A percentile compares a stretch with the other conserved stretches of the same genome.
Evolutionary conservation across 2,888 invertebrate genomes (phyloP).

Genomic region (Hypselothyrea guttata): DNA sequence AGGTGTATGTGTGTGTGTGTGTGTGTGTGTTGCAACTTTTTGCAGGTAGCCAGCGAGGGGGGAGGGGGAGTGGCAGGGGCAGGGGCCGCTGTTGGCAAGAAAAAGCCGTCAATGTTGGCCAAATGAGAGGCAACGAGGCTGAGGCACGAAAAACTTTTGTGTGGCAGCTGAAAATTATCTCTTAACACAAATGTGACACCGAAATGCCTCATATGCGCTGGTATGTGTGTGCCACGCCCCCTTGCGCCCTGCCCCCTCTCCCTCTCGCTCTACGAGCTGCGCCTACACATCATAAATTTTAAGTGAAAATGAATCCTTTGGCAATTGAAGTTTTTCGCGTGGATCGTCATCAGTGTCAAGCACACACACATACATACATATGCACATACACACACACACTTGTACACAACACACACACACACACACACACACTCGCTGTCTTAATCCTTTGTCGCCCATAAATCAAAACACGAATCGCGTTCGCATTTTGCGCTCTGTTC

Average conservation of each 20-base stretch:
- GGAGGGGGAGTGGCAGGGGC: neutral
- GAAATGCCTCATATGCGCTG: constrained; percentile 27
- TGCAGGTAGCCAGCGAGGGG: constrained; percentile 21
- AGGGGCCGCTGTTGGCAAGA: neutral
- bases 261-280: constrained; percentile 11
- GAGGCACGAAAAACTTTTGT: constrained; percentile 55
- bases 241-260: neutral
- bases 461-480: constrained; percentile 75
- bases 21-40: constrained; percentile 36
- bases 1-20: constrained; percentile 44
- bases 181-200: constrained; percentile 76
- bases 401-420: constrained; percentile 15
- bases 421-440: constrained; percentile 35
- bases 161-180: constrained; percentile 64
- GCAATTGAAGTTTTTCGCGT: constrained; percentile 72
- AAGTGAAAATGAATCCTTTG: constrained; percentile 78
- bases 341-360: constrained; percentile 67
- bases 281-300: constrained; percentile 68
- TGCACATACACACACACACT: no score
- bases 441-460: constrained; percentile 77
- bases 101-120: constrained; percentile 33
- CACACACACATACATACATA: constrained; percentile 22
- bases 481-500: constrained; percentile 61
- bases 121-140: constrained; percentile 4
- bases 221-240: constrained; percentile 16